phyloP scores from a whole-genome alignment of 2,113 vertebrate genomes.

The Sinocyclocheilus anophthalmus region DNA sequence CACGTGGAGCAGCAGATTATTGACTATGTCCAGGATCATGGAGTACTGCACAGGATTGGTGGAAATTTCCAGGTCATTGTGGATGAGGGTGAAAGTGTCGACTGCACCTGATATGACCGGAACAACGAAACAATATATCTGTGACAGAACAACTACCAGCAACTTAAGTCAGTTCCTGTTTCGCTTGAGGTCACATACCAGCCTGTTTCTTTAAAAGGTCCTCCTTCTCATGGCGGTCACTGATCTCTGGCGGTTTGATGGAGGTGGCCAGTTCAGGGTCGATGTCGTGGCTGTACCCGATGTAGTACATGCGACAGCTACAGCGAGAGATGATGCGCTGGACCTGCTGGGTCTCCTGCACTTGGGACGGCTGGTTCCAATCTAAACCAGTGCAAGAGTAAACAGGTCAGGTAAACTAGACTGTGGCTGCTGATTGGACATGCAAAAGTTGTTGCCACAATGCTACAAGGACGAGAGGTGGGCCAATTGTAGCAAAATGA shows the following conservation, averaged over 20 bases:
- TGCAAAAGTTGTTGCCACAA: not conserved
- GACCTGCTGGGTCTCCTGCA: slow-evolving; percentile 91
- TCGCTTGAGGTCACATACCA: slow-evolving; percentile 71
- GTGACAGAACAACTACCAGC: not conserved
- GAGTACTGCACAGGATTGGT: slow-evolving; percentile 97
- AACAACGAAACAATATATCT: not conserved
- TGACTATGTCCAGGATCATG: slow-evolving; percentile 98
- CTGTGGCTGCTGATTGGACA: not conserved
- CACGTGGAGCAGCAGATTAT: slow-evolving; percentile 93
- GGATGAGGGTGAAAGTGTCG: slow-evolving; percentile 97
- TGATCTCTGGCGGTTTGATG: slow-evolving; percentile 92
- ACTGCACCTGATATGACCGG: slow-evolving; percentile 82
- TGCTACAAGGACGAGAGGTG: not conserved
- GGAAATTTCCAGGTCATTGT: slow-evolving; percentile 96
- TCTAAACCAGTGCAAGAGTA: slow-evolving; percentile 70
- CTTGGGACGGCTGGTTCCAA: slow-evolving; percentile 94
- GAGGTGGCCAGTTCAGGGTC: slow-evolving; percentile 93
- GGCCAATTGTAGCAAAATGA: not conserved
- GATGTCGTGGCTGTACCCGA: slow-evolving; percentile 97
- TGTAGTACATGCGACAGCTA: slow-evolving; percentile 98
- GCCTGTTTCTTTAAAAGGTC: slow-evolving; percentile 96
- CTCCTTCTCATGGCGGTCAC: slow-evolving; percentile 89
- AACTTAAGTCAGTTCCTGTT: not conserved
- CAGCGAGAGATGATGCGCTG: slow-evolving; percentile 99
- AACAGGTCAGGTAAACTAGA: not conserved